A percentile compares a stretch with the other conserved stretches of the same genome.
Conservation (phyloP, 2,797 vertebrate genomes). For the Rhabdophis nuchalis region DNA sequence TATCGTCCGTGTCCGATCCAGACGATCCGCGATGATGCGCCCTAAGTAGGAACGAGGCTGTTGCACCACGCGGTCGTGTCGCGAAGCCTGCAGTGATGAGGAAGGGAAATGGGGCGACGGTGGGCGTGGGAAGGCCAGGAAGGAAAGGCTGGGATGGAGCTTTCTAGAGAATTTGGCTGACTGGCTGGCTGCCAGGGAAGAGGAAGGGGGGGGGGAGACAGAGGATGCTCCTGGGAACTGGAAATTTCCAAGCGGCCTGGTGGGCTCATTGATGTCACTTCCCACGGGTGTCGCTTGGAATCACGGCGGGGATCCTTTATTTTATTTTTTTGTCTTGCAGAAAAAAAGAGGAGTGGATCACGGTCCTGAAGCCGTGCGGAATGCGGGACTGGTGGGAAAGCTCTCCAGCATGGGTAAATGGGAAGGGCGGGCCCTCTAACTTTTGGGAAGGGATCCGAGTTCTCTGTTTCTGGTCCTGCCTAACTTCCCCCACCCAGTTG, state of each 20-base stretch:
- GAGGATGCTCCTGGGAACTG: neutral
- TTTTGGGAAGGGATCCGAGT: neutral
- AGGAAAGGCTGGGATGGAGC: too few relatives aligned
- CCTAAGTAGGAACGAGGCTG: too few relatives aligned
- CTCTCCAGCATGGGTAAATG: slow-evolving; percentile 82
- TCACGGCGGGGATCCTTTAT: neutral
- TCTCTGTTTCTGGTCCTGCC: too few relatives aligned
- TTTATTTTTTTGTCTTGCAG: slow-evolving; percentile 71
- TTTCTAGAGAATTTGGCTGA: neutral
- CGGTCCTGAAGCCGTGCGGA: slow-evolving; percentile 84
- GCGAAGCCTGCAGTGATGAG: neutral
- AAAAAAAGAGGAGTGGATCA: slow-evolving; percentile 87
- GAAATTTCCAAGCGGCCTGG: slow-evolving; percentile 1
- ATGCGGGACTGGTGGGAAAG: slow-evolving; percentile 85
- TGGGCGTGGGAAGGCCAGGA: neutral
- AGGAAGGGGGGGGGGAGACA: accelerated
- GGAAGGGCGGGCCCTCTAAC: neutral
- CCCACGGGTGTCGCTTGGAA: neutral
- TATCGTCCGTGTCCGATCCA: neutral
- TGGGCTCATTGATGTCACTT: neutral
- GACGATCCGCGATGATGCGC: neutral
- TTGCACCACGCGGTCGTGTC: accelerated
- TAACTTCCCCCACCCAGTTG: neutral
- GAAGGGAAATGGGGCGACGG: neutral
- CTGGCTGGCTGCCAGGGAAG: neutral